These are phyloP conservation scores for Ariolimax columbianus DNA, from an alignment of 2,888 invertebrate species.

Conservation along the genomic window DNA sequence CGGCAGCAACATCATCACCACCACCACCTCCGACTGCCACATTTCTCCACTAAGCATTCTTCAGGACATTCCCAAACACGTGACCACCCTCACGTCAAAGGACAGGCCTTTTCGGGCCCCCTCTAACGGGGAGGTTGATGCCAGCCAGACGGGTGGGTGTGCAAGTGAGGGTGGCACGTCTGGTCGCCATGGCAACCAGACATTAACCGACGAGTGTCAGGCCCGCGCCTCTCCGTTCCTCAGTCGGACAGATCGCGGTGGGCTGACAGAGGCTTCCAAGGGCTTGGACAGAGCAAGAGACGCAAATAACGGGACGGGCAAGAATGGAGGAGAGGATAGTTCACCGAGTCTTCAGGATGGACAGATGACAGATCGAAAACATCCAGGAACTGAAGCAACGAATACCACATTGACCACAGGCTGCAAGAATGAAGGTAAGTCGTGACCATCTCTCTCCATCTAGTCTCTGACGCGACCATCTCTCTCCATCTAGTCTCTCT, in stretches of 20 bases:
- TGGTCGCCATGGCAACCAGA: constrained; percentile 42
- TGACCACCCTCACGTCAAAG: neutral
- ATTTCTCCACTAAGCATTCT: neutral
- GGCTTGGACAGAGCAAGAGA: neutral
- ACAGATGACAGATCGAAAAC: neutral
- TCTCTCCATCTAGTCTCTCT: no score
- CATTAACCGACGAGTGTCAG: neutral
- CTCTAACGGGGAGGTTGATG: constrained; percentile 21
- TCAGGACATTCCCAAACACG: neutral
- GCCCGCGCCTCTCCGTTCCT: neutral
- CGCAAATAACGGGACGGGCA: neutral
- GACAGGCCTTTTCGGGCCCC: neutral
- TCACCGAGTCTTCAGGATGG: neutral
- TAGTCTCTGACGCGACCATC: no score
- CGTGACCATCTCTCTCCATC: no score
- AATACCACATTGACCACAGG: neutral
- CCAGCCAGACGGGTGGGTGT: neutral
- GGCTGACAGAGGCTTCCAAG: neutral
- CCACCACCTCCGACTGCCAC: neutral
- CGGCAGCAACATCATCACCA: constrained; percentile 25
- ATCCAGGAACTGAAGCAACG: neutral
- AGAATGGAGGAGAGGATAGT: neutral
- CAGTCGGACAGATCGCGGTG: neutral
- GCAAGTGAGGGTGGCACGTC: neutral
- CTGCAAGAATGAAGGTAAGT: constrained; percentile 27